These are phyloP conservation scores for Dasypolia templi DNA, from an alignment of 2,888 invertebrate genomes.

Conservation along the genomic window DNA sequence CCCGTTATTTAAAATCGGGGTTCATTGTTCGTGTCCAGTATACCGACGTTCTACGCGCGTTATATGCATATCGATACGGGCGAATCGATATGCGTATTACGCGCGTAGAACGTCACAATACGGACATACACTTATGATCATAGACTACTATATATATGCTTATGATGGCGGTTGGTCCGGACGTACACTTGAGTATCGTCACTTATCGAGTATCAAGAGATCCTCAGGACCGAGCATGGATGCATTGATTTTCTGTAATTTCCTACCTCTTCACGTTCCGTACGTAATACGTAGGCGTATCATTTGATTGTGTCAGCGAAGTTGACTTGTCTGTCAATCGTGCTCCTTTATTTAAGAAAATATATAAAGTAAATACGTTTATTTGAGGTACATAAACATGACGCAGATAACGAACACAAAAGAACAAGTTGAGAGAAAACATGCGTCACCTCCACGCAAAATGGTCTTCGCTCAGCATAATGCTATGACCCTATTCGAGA, in stretches of 20 bases:
- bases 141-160: no score
- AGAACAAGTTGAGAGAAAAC: no score
- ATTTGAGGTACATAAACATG: no score
- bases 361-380: no score
- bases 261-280: neutral
- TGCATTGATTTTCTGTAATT: slow-evolving; percentile 13
- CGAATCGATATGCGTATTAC: neutral
- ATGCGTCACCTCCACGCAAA: no score
- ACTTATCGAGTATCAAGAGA: neutral
- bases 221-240: neutral
- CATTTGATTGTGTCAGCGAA: slow-evolving; percentile 9
- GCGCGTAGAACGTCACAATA: neutral
- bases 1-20: neutral
- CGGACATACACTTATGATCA: no score
- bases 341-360: neutral
- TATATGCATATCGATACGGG: no score
- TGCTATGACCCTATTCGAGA: no score
- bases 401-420: no score
- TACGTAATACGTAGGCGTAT: slow-evolving; percentile 1
- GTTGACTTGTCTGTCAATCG: slow-evolving; percentile 19
- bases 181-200: neutral
- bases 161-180: neutral
- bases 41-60: no score
- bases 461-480: no score
- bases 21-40: neutral